Evolutionary conservation across 2,113 vertebrate genomes (phyloP).

Genomic region (Apeltes quadracus): DNA sequence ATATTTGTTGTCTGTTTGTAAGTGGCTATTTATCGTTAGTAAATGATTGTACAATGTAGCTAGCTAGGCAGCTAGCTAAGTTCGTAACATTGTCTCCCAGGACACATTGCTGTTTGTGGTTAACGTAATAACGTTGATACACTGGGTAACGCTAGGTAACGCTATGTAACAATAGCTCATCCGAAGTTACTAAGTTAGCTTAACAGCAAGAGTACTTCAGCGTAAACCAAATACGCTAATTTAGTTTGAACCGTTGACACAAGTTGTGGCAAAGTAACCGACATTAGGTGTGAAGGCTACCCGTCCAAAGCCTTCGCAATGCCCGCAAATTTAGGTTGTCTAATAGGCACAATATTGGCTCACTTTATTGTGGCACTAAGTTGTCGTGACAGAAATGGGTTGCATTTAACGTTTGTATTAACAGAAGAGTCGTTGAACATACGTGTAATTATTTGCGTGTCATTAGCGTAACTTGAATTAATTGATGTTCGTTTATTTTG

Average conservation of each 20-base stretch:
- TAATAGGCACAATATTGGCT: not conserved
- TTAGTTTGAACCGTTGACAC: not conserved
- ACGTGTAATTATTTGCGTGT: too few relatives aligned
- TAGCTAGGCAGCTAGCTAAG: slow-evolving; percentile 58
- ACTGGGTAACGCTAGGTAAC: too few relatives aligned
- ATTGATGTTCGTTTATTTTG: not conserved
- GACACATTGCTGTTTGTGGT: slow-evolving; percentile 20
- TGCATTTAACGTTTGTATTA: too few relatives aligned
- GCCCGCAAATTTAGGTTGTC: not conserved
- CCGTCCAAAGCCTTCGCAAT: not conserved
- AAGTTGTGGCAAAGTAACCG: slow-evolving; percentile 27
- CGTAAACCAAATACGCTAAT: not conserved
- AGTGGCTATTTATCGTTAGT: slow-evolving; percentile 4
- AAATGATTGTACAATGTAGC: slow-evolving; percentile 12
- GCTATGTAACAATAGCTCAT: not conserved
- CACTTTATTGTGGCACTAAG: not conserved
- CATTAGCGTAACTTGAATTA: too few relatives aligned
- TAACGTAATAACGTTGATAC: not conserved
- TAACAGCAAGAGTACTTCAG: not conserved
- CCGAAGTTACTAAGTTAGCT: not conserved
- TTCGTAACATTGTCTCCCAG: slow-evolving; percentile 32
- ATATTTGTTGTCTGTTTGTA: not conserved
- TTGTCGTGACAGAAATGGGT: not conserved
- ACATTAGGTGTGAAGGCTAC: slow-evolving; percentile 23
- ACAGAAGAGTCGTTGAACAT: too few relatives aligned